These are phyloP conservation scores for Eretmocerus hayati DNA, from an alignment of 2,888 invertebrate species.

Conservation along the genomic window DNA sequence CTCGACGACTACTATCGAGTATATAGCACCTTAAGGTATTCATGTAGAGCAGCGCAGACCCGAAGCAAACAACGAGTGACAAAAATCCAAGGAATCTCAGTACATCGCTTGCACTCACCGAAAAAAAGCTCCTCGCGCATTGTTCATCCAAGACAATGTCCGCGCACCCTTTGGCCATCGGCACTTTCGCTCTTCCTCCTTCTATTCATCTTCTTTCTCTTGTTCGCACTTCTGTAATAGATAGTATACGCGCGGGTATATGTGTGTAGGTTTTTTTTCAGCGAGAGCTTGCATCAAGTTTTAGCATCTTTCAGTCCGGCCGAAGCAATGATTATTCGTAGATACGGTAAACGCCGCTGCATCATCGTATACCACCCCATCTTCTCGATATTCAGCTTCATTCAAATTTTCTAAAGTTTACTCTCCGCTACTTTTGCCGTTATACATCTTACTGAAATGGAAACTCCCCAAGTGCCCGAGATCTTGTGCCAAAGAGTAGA, in stretches of 20 bases:
- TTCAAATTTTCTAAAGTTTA: slow-evolving; percentile 17
- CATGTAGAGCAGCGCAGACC: too few relatives aligned
- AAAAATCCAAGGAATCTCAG: slow-evolving; percentile 11
- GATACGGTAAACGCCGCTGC: slow-evolving; percentile 16
- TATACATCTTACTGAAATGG: too few relatives aligned
- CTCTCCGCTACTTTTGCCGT: too few relatives aligned
- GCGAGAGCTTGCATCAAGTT: too few relatives aligned
- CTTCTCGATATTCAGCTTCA: slow-evolving; percentile 19
- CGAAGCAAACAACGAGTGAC: too few relatives aligned
- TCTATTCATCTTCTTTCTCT: neutral
- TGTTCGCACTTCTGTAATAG: neutral
- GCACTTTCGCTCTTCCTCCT: slow-evolving; percentile 3
- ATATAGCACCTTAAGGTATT: too few relatives aligned
- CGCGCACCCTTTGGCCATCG: slow-evolving; percentile 3
- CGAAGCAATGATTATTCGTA: slow-evolving; percentile 21
- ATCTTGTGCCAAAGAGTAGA: neutral
- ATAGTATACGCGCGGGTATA: too few relatives aligned
- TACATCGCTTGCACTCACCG: slow-evolving; percentile 7
- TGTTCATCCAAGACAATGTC: slow-evolving; percentile 15
- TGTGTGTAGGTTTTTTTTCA: too few relatives aligned
- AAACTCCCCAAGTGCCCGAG: too few relatives aligned
- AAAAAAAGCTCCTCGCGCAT: slow-evolving; percentile 11
- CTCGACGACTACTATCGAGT: too few relatives aligned
- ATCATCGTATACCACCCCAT: slow-evolving; percentile 4
- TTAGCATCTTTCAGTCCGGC: too few relatives aligned